Conservation (phyloP, 2,113 vertebrate species). For the Urocitellus parryii region DNA sequence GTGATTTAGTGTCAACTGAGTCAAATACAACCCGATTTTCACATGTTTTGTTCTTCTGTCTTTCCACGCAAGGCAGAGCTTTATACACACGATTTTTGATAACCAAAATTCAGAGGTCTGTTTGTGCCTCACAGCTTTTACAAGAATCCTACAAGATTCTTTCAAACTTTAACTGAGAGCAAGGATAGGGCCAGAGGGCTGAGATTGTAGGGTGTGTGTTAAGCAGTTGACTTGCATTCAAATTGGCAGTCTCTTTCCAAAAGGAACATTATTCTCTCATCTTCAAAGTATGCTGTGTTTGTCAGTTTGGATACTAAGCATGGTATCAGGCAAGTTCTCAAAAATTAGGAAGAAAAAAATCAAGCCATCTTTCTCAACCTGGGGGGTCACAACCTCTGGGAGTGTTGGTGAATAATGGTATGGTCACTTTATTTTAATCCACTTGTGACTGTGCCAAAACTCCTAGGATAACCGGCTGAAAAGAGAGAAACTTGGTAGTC, state of each 20-base stretch:
- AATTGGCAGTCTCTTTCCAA: constrained; percentile 44
- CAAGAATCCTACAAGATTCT: background rate
- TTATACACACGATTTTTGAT: constrained; percentile 14
- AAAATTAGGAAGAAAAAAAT: constrained; percentile 25
- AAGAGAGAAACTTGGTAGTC: background rate
- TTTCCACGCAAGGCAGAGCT: background rate
- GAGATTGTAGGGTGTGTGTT: background rate
- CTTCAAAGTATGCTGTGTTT: constrained; percentile 50
- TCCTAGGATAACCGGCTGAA: background rate
- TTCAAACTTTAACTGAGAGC: background rate
- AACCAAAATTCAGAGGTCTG: background rate
- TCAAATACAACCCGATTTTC: background rate
- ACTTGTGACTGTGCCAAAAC: background rate
- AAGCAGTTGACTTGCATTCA: constrained; percentile 1
- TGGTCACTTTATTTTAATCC: background rate
- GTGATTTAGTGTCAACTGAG: background rate
- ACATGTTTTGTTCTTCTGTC: background rate
- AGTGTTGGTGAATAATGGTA: background rate
- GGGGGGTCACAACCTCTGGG: background rate
- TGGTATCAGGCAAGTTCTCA: constrained; percentile 18
- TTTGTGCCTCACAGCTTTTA: background rate
- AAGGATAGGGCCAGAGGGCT: background rate
- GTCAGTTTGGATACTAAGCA: constrained; percentile 5
- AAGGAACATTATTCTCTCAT: constrained; percentile 38
- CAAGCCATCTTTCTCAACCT: background rate